Evolutionary conservation across 92 coral and sea anemone genomes (phyloP), one percentile per base, ranked within the genome.

Genomic region (Zoanthus sansibaricus): DNA sequence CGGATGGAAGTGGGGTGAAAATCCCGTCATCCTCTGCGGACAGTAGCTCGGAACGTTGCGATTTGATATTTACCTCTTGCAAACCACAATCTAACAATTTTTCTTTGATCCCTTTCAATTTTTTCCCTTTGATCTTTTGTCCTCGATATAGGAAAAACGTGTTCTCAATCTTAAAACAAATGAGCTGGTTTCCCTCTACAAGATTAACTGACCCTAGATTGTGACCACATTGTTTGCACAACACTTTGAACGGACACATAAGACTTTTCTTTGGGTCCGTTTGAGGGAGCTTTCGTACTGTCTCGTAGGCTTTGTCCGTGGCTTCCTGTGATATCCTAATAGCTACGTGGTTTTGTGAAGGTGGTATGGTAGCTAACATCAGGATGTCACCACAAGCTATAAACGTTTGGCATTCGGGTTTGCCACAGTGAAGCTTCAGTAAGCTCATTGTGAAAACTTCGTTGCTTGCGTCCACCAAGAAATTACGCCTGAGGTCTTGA

Each of bases 91-190:
- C 48, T 68, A 77, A 83, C 46, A 95, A 77, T 37, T 85, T 83
- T 1, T 89, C 93, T 32, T 86, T 88, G 1, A 95, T 77, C 4
- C 52, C 59, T 75, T 92, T 90, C 9, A 95, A 84, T 71, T 87
- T 92, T 59, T 94, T 94, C n/a, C 89, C 92, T 74, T 86, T 77
- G 42, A 87, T 94, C 25, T 86, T 92, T 49, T 77, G 88, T 18
- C 89, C 87, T 20, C 90, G 69, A 44, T 33, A 76, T 5, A 79
- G 55, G 32, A 94, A 79, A 58, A 86, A 84, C 2, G 94, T 74
- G 20, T 86, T 93, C 71, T 95, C 98, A 9, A 91, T 89, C 83
- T 95, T 95, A 86, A 94, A 92, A 64, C 98, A 95, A 56, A 94
- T 79, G 7, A 94, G 48, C 25, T 89, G 84, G 37, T 79, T 83